Base-by-base conservation (phyloP, 2,113 vertebrate genomes). In the Dicerorhinus sumatrensis region DNA sequence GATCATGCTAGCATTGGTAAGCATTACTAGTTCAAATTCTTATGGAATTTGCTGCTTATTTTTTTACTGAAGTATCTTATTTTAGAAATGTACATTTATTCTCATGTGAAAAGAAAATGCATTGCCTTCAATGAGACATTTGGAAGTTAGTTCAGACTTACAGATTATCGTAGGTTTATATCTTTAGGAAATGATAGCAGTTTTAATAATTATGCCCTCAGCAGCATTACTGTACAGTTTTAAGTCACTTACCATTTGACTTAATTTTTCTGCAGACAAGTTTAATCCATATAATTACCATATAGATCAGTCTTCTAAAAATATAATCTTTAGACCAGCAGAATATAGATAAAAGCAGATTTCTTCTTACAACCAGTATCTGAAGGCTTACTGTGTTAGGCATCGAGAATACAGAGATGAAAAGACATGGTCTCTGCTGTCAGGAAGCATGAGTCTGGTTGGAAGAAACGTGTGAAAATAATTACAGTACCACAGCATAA, bases 1-100 rank as follows among this genome's bases (percentile, higher is more conserved):
- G 99, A 99, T 98, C 99, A 99, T 98, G 99, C 99, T 96, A 99
- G 99, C 91, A 99, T 99, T 88, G 99, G 99, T 99, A 99, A 99
- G 99, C 63, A 54, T 91, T 96, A 81, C 77, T 91, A 31, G 92
- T 97, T 96, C 27, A 83, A 7, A 9, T 87, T 91, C 63, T 91
- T 63, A 29, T 75, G 36, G 23, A 87, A 85, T 87, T 17, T 33
- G 31, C 36, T 67, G 94, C 12, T 48, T 92, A 87, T 27, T 29
- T 2, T 96, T 95, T 72, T 76, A 84, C 76, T 89, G 3, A 25
- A 2, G 8, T 27, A 20, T 82, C 21, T 86, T 25, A 42, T 54
- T 56, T 73, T 92, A 56, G 67, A 84, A 94, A 14, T 48, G 16
- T 93, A 16, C 33, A 6, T 65, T 14, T 94, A 56, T 39, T 95